Percentiles rank a stretch among this genome's conserved stretches.
phyloP scores from a whole-genome alignment of 2,113 vertebrate genomes.

The Nesoenas mayeri region DNA sequence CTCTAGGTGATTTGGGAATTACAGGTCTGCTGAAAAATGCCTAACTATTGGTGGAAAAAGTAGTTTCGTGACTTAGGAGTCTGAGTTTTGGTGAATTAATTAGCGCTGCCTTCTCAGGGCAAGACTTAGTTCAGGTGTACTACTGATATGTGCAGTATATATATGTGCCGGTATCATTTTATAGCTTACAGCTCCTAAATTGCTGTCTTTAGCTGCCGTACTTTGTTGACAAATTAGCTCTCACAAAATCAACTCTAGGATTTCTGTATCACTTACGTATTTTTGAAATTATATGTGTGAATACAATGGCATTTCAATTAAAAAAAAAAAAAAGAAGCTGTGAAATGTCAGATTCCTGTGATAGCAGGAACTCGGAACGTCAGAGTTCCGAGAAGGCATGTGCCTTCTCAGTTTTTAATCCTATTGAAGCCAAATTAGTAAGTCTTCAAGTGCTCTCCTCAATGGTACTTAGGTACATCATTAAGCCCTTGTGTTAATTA shows the following conservation, averaged over 20 bases:
- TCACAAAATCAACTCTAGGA: not conserved
- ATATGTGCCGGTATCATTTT: not conserved
- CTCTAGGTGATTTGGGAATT: not conserved
- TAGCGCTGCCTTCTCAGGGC: not conserved
- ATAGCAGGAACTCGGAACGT: not conserved
- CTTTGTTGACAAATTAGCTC: not conserved
- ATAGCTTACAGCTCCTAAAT: not conserved
- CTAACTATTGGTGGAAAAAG: not conserved
- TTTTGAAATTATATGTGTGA: not conserved
- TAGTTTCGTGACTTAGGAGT: not conserved
- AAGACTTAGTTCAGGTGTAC: not conserved
- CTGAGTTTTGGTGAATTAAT: not conserved
- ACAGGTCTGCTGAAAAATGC: not conserved
- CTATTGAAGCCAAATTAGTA: slow-evolving; percentile 20
- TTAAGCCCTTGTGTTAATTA: slow-evolving; percentile 48
- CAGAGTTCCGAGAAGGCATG: too few relatives aligned
- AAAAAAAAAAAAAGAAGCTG: not conserved
- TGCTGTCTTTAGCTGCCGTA: not conserved
- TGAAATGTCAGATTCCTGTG: not conserved
- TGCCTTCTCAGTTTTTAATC: slow-evolving; percentile 18
- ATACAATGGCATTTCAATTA: not conserved
- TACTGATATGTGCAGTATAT: not conserved
- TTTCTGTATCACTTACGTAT: not conserved
- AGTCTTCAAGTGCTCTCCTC: slow-evolving; percentile 31
- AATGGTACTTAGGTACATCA: not conserved